These are phyloP conservation scores for Leptinotarsa peninsularis DNA, from an alignment of 2,888 invertebrate species.

Conservation along the genomic window DNA sequence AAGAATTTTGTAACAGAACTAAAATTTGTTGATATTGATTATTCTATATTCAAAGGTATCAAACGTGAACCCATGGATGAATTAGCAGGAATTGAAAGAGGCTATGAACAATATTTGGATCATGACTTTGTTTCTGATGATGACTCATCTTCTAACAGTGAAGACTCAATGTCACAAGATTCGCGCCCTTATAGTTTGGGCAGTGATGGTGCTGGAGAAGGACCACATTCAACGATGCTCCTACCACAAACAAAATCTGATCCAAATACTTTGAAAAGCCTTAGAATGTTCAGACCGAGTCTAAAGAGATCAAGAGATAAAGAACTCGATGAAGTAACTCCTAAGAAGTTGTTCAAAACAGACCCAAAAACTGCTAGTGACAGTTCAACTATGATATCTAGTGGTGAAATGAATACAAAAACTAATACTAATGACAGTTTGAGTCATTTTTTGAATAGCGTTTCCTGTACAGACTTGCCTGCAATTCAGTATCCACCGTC, in stretches of 20 bases:
- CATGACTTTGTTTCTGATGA: slow-evolving; percentile 55
- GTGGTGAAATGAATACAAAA: slow-evolving; percentile 12
- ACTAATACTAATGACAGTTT: slow-evolving; percentile 26
- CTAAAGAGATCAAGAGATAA: slow-evolving; percentile 56
- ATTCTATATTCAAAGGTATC: slow-evolving; percentile 69
- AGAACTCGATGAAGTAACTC: slow-evolving; percentile 33
- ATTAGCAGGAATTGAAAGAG: slow-evolving; percentile 59
- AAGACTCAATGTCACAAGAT: slow-evolving; percentile 68
- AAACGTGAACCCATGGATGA: slow-evolving; percentile 71
- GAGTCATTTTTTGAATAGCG: slow-evolving; percentile 36
- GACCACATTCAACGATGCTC: slow-evolving; percentile 47
- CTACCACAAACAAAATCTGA: slow-evolving; percentile 62
- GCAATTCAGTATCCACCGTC: slow-evolving; percentile 28
- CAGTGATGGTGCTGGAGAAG: slow-evolving; percentile 64
- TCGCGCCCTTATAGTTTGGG: slow-evolving; percentile 67
- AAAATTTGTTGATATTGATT: slow-evolving; percentile 81
- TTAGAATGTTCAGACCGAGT: slow-evolving; percentile 68
- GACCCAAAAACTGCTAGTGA: slow-evolving; percentile 29
- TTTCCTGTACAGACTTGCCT: slow-evolving; percentile 24
- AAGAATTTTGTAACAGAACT: slow-evolving; percentile 77
- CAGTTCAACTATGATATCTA: slow-evolving; percentile 17
- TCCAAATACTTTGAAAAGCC: slow-evolving; percentile 68
- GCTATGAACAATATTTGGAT: slow-evolving; percentile 60
- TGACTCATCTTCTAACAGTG: slow-evolving; percentile 59
- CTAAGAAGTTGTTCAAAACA: slow-evolving; percentile 42